Conservation (phyloP, 2,113 vertebrate species). For the Paramormyrops kingsleyae region DNA sequence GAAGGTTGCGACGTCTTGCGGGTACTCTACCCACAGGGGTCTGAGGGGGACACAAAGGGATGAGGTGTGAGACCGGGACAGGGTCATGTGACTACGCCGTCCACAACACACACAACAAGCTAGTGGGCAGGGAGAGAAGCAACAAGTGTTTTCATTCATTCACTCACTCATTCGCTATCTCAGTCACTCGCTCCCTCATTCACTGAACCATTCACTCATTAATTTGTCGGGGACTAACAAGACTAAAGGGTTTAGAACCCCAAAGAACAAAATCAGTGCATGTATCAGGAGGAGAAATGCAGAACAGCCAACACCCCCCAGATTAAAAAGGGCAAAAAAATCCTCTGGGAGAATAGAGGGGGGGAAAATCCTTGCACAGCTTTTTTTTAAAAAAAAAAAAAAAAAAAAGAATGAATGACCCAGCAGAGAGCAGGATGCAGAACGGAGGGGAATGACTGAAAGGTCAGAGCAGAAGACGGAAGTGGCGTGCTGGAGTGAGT, state of each 20-base stretch:
- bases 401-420: neutral
- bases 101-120: neutral
- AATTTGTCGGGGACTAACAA: neutral
- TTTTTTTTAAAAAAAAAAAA: neutral
- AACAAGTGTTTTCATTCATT: neutral
- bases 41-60: conserved; percentile 46
- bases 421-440: neutral
- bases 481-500: neutral
- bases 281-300: neutral
- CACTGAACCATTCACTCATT: neutral
- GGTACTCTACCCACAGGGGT: conserved; percentile 80
- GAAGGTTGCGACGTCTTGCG: conserved; percentile 69
- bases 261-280: neutral
- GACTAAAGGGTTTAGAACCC: neutral
- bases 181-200: neutral
- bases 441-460: neutral
- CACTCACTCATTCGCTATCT: neutral
- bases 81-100: neutral
- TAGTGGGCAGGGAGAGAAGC: too few species aligned
- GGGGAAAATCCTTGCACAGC: neutral
- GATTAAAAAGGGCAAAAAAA: neutral
- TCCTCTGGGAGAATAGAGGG: neutral
- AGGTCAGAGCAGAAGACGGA: neutral
- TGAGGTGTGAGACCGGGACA: neutral
- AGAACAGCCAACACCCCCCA: neutral